phyloP scores from a whole-genome alignment of 2,797 vertebrate genomes.

The Dallia pectoralis region DNA sequence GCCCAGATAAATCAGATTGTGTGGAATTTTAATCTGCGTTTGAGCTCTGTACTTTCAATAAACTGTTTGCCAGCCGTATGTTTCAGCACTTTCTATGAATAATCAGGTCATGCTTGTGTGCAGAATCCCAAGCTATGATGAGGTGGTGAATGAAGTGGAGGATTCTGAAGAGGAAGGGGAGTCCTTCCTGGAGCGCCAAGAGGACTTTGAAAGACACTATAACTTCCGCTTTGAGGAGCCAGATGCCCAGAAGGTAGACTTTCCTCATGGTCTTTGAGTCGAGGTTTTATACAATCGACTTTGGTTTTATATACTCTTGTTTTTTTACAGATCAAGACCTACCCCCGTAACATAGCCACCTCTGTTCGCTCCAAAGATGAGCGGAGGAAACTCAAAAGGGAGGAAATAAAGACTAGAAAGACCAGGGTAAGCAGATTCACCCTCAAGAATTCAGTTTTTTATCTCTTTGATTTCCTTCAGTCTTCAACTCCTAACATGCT shows the following conservation, averaged over 20 bases:
- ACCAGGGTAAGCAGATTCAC: conserved; percentile 65
- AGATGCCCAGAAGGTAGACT: conserved; percentile 62
- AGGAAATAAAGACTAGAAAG: conserved; percentile 82
- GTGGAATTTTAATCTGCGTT: too few species aligned
- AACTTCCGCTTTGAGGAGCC: conserved; percentile 94
- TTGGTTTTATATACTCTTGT: not conserved
- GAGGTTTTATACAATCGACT: not conserved
- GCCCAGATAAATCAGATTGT: too few species aligned
- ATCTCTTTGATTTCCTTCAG: not conserved
- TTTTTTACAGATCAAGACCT: conserved; percentile 77
- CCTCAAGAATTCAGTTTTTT: not conserved
- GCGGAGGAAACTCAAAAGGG: conserved; percentile 80
- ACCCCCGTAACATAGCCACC: conserved; percentile 81
- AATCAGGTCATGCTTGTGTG: not conserved
- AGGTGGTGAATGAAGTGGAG: conserved; percentile 72
- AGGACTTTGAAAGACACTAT: conserved; percentile 86
- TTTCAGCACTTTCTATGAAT: too few species aligned
- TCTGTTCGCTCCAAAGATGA: conserved; percentile 88
- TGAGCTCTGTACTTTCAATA: too few species aligned
- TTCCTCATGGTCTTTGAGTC: not conserved
- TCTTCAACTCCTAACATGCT: not conserved
- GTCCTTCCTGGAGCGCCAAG: conserved; percentile 83
- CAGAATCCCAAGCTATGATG: conserved; percentile 73
- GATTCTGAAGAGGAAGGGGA: conserved; percentile 90
- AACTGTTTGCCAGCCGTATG: too few species aligned